Percentiles rank a stretch among this genome's conserved stretches.
Conservation (phyloP, 2,888 invertebrate genomes). For the Tiphia femorata region DNA sequence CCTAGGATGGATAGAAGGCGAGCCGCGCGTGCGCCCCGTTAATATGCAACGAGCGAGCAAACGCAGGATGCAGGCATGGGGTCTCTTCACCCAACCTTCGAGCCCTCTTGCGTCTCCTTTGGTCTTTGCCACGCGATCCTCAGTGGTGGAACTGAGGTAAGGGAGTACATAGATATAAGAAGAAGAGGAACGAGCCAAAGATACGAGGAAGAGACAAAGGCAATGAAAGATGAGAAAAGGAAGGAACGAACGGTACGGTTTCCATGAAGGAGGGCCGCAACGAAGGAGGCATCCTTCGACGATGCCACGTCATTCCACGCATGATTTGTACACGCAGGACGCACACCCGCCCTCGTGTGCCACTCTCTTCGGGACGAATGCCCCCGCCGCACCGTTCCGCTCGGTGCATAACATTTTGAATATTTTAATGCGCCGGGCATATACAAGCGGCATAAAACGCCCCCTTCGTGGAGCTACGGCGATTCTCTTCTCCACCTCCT, state of each 20-base stretch:
- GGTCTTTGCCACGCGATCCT: constrained; percentile 24
- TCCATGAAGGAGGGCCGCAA: constrained; percentile 13
- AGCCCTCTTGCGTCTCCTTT: too few species aligned
- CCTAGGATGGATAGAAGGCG: constrained; percentile 37
- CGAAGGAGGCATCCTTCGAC: constrained; percentile 24
- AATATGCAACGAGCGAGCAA: constrained; percentile 60
- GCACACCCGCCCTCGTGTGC: constrained; percentile 54
- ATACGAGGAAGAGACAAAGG: constrained; percentile 3
- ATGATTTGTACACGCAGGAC: constrained; percentile 63
- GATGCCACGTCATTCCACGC: constrained; percentile 61
- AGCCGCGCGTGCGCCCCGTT: constrained; percentile 41
- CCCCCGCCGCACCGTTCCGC: constrained; percentile 16
- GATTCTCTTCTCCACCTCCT: constrained; percentile 18
- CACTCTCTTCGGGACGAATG: constrained; percentile 25
- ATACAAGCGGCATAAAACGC: constrained; percentile 42
- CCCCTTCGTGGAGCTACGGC: too few species aligned
- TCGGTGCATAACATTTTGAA: constrained; percentile 50
- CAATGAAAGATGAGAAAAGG: constrained; percentile 7
- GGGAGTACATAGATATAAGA: not conserved
- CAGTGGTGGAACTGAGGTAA: not conserved
- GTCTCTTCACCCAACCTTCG: constrained; percentile 25
- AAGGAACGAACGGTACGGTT: constrained; percentile 12
- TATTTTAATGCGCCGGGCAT: constrained; percentile 38
- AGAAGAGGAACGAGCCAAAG: constrained; percentile 7
- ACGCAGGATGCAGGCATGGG: constrained; percentile 33